Base-by-base conservation (phyloP, 2,888 invertebrate species). In the Hydrotaea cyrtoneurina region DNA sequence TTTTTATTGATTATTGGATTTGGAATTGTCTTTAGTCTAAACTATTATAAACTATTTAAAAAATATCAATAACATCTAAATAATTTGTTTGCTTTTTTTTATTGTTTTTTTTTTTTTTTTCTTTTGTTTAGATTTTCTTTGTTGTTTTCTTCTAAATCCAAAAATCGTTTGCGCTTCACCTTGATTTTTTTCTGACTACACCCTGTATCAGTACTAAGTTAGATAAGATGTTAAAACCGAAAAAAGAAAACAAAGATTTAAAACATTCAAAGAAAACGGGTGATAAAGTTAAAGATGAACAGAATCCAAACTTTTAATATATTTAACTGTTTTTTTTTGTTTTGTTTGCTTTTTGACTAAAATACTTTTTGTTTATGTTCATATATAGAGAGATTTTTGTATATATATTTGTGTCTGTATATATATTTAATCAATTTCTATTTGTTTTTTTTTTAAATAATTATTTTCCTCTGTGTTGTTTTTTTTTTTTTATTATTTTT, bases 21-120 rank as follows among this genome's bases (percentile, higher is more conserved):
- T 69, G 36, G 73, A 46, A 69, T 39, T 36, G 39, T 46, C 64
- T 78, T 84, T 75, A 78, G 66, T 74, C 74, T 80, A 84, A 80
- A 78, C 74, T 78, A 69, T 80, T 79, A 69, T 79, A 82, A 85
- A 82, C 85, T 85, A 79, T 85, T 81, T 71, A 74, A 85, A 72
- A 55, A 85, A 80, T 85, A 80, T 75, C 57, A 75, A 78, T 80
- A 82, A 85, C 83, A 83, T 85, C 79, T 83, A 85, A 78, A 80
- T 80, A 85, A 82, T 77, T 82, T 69, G 53, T 75, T 82, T 59
- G 23, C 11, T 26, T 10, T 23, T 21, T 19, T 13, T 59, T 26
- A 26, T 59, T 13, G 3, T 39, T 13, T 59, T 26, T 59, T 59
- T 13, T 39, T 39, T 4, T 1, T 3, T 3, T 39, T 39, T 39